These are phyloP conservation scores for Whitmania pigra DNA, from an alignment of 1,140 invertebrate species.

Conservation along the genomic window DNA sequence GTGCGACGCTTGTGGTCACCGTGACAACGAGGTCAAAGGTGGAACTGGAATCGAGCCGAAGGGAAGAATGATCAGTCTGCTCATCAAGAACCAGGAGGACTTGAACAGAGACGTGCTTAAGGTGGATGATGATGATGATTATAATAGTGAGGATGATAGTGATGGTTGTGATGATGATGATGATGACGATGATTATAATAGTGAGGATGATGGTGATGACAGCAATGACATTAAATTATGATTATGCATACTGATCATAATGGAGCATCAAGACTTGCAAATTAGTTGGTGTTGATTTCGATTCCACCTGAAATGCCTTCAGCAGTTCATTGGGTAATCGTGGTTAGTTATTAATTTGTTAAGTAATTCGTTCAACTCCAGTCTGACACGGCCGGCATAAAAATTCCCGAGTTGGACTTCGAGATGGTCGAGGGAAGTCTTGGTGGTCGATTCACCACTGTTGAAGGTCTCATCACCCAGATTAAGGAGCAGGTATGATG, in stretches of 20 bases:
- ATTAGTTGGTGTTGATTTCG: too few species aligned
- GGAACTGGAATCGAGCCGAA: conserved; percentile 74
- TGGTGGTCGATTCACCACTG: conserved; percentile 86
- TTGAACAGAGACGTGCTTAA: conserved; percentile 84
- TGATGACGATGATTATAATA: too few species aligned
- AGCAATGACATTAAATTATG: too few species aligned
- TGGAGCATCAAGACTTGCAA: too few species aligned
- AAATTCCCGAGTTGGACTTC: conserved; percentile 79
- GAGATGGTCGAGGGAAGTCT: conserved; percentile 68
- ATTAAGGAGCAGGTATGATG: conserved; percentile 39
- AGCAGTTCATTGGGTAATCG: too few species aligned
- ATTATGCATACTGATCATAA: too few species aligned
- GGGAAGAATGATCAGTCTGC: conserved; percentile 65
- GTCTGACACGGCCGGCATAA: conserved; percentile 78
- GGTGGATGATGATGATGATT: conserved; percentile 39
- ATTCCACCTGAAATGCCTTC: too few species aligned
- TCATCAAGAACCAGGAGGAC: conserved; percentile 60
- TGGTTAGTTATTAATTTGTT: too few species aligned
- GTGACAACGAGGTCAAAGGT: conserved; percentile 89
- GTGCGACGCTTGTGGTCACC: conserved; percentile 77
- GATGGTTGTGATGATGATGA: too few species aligned
- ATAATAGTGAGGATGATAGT: too few species aligned
- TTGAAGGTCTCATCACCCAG: conserved; percentile 60
- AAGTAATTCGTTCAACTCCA: conserved; percentile 35
- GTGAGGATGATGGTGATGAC: too few species aligned